Evolutionary conservation across 2,113 vertebrate species (phyloP), one percentile per base, ranked within the genome.

Genomic region (Willisornis vidua): DNA sequence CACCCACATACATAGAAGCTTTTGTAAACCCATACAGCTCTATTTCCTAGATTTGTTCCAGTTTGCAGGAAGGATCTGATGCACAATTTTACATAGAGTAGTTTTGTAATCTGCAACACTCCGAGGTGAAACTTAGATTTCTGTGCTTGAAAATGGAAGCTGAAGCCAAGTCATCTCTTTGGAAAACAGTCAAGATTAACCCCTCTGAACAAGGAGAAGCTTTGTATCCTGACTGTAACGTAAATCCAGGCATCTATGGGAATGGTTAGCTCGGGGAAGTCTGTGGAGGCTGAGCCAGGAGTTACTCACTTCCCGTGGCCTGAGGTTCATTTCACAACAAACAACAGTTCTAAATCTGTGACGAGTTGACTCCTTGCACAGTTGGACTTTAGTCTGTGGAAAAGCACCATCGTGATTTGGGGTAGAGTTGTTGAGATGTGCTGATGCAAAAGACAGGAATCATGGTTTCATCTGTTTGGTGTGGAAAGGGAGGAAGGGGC

Each of bases 21-120:
- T 85, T 90, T 87, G 84, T 91, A 78, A 94, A 87, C 70, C 16
- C 7, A 46, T 94, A 94, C 79, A 95, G 43, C 96, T 97, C 61
- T 84, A 86, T 96, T 95, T 95, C 86, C 76, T 87, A 84, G 90
- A 90, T 96, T 94, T 95, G 93, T 97, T 90, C 88, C 90, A 94
- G 72, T 95, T 93, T 94, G 58, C 92, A 95, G 92, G 93, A 93
- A 96, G 96, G 89, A 90, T 94, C 87, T 93, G 87, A 94, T 96
- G 94, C 75, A 90, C 63, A 7, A 67, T 92, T 88, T 92, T 96
- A 90, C 43, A 11, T 94, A 57, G 88, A 54, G 33, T 85, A 75
- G 88, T 95, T 96, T 90, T 91, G 73, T 91, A 92, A 90, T 92
- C 89, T 85, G 63, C 73, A 48, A 14, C 51, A 62, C 82, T 93